Conservation (phyloP, 2,888 invertebrate species). For the Molanna angustata region DNA sequence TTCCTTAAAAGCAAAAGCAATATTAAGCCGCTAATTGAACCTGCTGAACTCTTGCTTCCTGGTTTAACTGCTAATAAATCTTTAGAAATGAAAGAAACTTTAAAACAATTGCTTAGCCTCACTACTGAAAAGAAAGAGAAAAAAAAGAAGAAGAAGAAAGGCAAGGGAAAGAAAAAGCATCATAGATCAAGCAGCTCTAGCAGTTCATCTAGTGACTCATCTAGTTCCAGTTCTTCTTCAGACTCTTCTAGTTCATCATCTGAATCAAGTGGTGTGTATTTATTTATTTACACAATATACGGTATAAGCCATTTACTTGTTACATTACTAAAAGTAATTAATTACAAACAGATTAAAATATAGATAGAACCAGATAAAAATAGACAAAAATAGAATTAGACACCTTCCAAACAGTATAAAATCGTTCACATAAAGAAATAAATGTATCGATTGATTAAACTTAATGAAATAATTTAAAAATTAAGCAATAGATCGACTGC, state of each 20-base stretch:
- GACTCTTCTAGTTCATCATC: constrained; percentile 57
- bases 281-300: no score
- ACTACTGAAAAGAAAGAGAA: constrained; percentile 63
- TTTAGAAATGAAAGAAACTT: constrained; percentile 63
- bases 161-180: constrained; percentile 64
- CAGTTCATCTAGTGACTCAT: constrained; percentile 66
- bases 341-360: no score
- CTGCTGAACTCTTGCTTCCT: constrained; percentile 60
- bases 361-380: no score
- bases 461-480: no score
- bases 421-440: no score
- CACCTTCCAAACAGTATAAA: no score
- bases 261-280: constrained; percentile 51
- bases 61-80: constrained; percentile 56
- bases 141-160: constrained; percentile 58
- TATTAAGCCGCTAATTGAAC: constrained; percentile 62
- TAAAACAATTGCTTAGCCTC: constrained; percentile 61
- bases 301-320: no score
- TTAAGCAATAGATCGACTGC: no score
- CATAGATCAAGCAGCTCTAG: constrained; percentile 63
- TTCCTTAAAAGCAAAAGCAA: constrained; percentile 70
- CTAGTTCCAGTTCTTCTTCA: constrained; percentile 62
- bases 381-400: no score
- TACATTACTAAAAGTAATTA: no score
- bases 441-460: no score